phyloP scores from a whole-genome alignment of 1,140 invertebrate species.

The Pygmarrhopalites habei region DNA sequence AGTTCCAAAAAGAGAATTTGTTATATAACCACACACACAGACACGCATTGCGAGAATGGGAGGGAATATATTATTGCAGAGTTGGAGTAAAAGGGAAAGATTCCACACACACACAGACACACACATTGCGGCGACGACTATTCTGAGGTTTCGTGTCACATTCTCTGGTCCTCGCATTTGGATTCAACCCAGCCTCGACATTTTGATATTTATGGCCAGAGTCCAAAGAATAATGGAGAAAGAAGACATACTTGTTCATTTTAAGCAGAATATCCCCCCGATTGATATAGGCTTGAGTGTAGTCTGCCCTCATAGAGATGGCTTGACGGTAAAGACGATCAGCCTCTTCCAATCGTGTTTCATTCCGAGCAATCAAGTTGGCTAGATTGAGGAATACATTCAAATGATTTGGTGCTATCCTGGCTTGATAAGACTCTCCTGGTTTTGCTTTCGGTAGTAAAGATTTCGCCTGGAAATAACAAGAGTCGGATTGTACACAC shows the following conservation, averaged over 20 bases:
- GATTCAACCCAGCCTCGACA: not conserved
- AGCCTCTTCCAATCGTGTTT: conserved; percentile 82
- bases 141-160: too few species aligned
- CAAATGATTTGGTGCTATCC: conserved; percentile 90
- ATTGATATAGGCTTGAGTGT: conserved; percentile 95
- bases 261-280: conserved; percentile 92
- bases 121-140: too few species aligned
- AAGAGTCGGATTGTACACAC: not conserved
- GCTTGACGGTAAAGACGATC: conserved; percentile 88
- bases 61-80: too few species aligned
- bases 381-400: conserved; percentile 94
- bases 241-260: conserved; percentile 58
- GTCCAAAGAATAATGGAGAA: not conserved
- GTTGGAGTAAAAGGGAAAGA: too few species aligned
- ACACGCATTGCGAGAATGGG: too few species aligned
- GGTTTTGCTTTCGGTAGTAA: conserved; percentile 82
- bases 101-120: too few species aligned
- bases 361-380: conserved; percentile 88
- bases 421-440: conserved; percentile 87
- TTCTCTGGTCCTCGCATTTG: too few species aligned
- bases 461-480: conserved; percentile 62
- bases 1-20: too few species aligned
- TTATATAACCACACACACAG: too few species aligned
- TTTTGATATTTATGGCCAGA: not conserved
- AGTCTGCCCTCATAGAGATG: conserved; percentile 94